Evolutionary conservation across 1,140 invertebrate species (phyloP).

Genomic region (Drosophila auraria): DNA sequence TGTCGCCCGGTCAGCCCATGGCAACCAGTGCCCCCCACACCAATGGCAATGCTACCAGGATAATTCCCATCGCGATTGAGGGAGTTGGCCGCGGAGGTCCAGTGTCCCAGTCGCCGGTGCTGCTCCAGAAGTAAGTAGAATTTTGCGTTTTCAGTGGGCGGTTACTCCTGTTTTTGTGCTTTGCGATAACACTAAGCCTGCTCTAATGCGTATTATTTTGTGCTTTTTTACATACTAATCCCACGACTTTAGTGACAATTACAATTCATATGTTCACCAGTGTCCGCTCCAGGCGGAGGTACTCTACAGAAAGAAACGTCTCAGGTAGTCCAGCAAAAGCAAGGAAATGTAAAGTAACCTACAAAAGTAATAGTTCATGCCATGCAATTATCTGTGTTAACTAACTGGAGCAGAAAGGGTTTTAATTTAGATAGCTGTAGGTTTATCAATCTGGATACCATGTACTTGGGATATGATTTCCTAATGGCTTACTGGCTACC

Average conservation of each 20-base stretch:
- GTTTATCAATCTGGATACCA: no score
- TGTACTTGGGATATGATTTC: no score
- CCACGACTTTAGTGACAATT: constrained; percentile 72
- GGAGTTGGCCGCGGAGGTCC: constrained; percentile 74
- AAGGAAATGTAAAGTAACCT: constrained; percentile 10
- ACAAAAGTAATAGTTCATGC: neutral
- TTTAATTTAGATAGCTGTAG: neutral
- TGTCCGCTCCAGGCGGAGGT: constrained; percentile 84
- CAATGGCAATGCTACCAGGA: constrained; percentile 63
- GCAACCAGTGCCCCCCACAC: constrained; percentile 69
- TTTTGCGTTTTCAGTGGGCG: neutral
- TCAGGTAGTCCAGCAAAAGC: constrained; percentile 70
- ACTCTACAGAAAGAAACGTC: constrained; percentile 79
- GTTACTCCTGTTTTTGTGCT: constrained; percentile 55
- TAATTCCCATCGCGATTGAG: constrained; percentile 79
- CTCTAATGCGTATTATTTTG: constrained; percentile 75
- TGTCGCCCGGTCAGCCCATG: constrained; percentile 45
- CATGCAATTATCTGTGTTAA: constrained; percentile 25
- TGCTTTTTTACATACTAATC: constrained; percentile 64
- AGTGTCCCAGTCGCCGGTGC: constrained; percentile 74
- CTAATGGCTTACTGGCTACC: no score
- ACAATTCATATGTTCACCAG: constrained; percentile 82
- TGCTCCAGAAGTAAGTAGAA: constrained; percentile 83
- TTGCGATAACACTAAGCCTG: constrained; percentile 56
- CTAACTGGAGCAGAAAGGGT: neutral